Evolutionary conservation across 2,888 invertebrate genomes (phyloP).

Genomic region (Euzetes globulus): DNA sequence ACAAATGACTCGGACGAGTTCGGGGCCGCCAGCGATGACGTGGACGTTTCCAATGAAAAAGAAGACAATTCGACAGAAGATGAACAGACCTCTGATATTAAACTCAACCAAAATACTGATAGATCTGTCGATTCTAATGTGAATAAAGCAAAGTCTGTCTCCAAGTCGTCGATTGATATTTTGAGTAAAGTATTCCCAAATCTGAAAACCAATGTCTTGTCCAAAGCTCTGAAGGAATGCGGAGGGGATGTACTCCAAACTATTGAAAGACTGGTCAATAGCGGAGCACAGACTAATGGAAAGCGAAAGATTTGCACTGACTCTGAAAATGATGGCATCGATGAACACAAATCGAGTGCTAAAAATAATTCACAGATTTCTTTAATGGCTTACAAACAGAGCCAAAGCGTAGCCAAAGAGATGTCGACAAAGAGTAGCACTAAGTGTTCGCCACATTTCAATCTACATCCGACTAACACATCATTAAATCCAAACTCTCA

Average conservation of each 20-base stretch:
- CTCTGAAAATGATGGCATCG: background rate
- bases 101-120: background rate
- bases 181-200: conserved; percentile 81
- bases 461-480: background rate
- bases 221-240: conserved; percentile 70
- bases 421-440: background rate
- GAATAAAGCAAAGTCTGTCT: background rate
- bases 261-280: conserved; percentile 68
- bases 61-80: background rate
- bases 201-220: conserved; percentile 74
- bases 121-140: background rate
- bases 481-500: background rate
- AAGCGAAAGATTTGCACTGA: background rate
- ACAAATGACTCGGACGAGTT: conserved; percentile 4
- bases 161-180: conserved; percentile 62
- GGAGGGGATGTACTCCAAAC: conserved; percentile 84
- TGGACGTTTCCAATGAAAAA: background rate
- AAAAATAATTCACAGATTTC: background rate
- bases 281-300: background rate
- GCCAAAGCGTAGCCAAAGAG: background rate
- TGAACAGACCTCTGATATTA: background rate
- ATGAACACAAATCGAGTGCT: background rate
- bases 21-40: background rate
- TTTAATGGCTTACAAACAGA: background rate
- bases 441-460: conserved; percentile 13